phyloP scores from a whole-genome alignment of 2,888 invertebrate genomes.

The Onchidella celtica region DNA sequence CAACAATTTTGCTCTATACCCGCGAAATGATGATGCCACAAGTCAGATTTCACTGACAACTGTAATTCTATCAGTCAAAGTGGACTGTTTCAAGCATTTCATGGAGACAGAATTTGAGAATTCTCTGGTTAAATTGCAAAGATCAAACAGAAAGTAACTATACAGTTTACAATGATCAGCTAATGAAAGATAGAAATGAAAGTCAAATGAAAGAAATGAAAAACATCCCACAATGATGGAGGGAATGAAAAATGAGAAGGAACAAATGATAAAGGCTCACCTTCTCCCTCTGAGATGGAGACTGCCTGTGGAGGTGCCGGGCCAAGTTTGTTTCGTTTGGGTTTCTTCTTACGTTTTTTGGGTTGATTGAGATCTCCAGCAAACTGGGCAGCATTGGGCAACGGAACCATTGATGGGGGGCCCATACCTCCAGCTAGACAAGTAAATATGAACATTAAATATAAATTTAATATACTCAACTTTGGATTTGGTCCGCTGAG shows the following conservation, averaged over 20 bases:
- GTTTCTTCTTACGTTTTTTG: slow-evolving; percentile 42
- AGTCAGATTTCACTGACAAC: too few species aligned
- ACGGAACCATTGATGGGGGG: slow-evolving; percentile 47
- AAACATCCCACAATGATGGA: too few species aligned
- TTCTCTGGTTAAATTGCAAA: too few species aligned
- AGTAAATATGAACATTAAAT: neutral
- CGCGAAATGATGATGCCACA: too few species aligned
- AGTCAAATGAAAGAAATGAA: neutral
- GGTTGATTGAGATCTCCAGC: slow-evolving; percentile 22
- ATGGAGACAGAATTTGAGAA: too few species aligned
- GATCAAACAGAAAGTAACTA: too few species aligned
- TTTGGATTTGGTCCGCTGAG: neutral
- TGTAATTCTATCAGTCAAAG: too few species aligned
- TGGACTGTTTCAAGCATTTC: too few species aligned
- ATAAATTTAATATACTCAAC: neutral
- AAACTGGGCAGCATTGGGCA: slow-evolving; percentile 21
- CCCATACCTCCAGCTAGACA: slow-evolving; percentile 35
- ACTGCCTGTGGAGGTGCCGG: slow-evolving; percentile 37
- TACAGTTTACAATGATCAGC: too few species aligned
- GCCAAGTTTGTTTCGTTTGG: slow-evolving; percentile 43
- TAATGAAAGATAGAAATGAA: too few species aligned
- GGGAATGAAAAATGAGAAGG: neutral
- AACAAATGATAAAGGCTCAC: neutral
- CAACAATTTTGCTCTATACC: too few species aligned
- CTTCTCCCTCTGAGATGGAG: slow-evolving; percentile 43